Conservation (phyloP, 2,888 invertebrate genomes). For the Oligia latruncula region DNA sequence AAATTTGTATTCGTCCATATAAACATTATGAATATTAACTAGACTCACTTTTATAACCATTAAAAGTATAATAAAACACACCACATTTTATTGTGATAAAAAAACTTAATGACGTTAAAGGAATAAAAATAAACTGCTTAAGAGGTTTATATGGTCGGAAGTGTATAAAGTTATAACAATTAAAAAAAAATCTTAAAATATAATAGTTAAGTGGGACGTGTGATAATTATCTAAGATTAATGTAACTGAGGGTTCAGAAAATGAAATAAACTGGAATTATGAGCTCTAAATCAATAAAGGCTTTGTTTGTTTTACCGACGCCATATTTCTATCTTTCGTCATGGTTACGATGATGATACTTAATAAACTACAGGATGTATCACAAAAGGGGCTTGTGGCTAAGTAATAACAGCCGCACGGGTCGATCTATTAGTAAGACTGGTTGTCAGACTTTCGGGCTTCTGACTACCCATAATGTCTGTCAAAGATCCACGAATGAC, state of each 20-base stretch:
- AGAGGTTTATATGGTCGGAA: conserved; percentile 31
- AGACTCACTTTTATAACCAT: conserved; percentile 43
- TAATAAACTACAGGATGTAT: not conserved
- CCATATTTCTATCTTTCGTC: conserved; percentile 31
- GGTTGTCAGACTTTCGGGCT: no score
- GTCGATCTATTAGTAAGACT: no score
- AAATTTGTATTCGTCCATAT: conserved; percentile 32
- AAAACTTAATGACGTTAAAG: conserved; percentile 51
- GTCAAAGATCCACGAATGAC: no score
- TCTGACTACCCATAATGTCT: no score
- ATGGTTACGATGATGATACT: conserved; percentile 24
- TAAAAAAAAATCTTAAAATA: conserved; percentile 23
- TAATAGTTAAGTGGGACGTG: conserved; percentile 35
- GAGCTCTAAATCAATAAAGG: conserved; percentile 55
- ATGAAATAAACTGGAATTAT: conserved; percentile 43
- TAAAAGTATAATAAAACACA: conserved; percentile 28
- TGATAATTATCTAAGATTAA: conserved; percentile 60
- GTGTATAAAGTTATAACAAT: conserved; percentile 37
- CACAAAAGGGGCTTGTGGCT: no score
- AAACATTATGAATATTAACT: conserved; percentile 32
- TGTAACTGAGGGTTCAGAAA: conserved; percentile 23
- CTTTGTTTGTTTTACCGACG: conserved; percentile 40
- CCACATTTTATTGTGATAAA: conserved; percentile 46
- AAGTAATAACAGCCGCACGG: no score
- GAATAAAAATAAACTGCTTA: conserved; percentile 46